Conservation (phyloP, 1,140 invertebrate species). For the Musca domestica region DNA sequence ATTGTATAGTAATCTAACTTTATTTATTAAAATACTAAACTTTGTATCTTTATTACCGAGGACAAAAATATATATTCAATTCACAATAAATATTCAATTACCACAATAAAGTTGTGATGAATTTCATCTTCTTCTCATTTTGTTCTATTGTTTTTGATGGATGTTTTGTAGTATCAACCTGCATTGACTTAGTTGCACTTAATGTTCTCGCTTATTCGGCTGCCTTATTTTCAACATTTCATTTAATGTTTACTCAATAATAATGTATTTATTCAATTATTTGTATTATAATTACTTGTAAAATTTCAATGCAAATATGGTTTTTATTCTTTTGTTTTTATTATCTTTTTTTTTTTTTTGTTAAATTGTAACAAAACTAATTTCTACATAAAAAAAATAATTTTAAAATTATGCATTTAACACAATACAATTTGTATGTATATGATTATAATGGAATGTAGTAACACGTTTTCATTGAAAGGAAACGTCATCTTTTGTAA, state of each 20-base stretch:
- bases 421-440: constrained; percentile 4
- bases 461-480: constrained; percentile 8
- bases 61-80: no score
- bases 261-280: not conserved
- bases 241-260: no score
- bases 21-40: constrained; percentile 1
- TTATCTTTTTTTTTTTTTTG: not conserved
- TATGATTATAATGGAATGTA: constrained; percentile 19
- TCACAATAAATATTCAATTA: no score
- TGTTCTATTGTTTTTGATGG: no score
- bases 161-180: no score
- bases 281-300: constrained; percentile 5
- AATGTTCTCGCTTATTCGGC: no score
- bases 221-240: no score
- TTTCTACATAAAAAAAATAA: constrained; percentile 4
- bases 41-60: not conserved
- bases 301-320: not conserved
- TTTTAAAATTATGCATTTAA: constrained; percentile 13
- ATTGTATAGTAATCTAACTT: not conserved
- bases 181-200: no score
- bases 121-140: no score
- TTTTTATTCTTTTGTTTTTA: constrained; percentile 4
- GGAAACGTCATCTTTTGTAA: no score
- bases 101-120: no score
- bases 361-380: constrained; percentile 16